These are phyloP conservation scores for Eurystomus gularis DNA, from an alignment of 2,113 vertebrate genomes.

Conservation along the genomic window DNA sequence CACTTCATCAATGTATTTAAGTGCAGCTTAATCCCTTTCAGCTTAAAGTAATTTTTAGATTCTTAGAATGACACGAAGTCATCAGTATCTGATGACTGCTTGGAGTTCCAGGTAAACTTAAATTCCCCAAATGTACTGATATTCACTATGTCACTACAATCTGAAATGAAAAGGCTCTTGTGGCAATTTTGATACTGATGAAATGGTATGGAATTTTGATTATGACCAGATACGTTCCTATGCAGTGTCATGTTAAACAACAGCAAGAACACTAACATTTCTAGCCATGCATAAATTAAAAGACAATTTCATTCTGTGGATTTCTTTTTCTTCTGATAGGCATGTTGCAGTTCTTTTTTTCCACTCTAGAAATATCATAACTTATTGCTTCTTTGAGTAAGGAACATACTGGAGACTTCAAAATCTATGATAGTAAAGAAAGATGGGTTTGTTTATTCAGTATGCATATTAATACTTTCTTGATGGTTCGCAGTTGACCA, in stretches of 20 bases:
- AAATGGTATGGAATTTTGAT: neutral
- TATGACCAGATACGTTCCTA: neutral
- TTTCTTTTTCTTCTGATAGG: neutral
- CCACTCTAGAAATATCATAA: neutral
- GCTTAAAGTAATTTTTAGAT: neutral
- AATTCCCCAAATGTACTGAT: neutral
- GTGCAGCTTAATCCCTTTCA: neutral
- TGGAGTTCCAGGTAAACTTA: neutral
- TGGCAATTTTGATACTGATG: neutral
- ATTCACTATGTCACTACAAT: neutral
- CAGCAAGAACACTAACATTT: neutral
- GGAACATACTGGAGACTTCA: neutral
- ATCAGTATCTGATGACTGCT: rapidly evolving
- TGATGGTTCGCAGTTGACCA: neutral
- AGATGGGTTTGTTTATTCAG: neutral
- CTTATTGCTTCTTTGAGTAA: neutral
- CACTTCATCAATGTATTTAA: neutral
- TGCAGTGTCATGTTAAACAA: rapidly evolving
- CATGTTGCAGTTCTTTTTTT: neutral
- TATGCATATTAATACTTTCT: neutral
- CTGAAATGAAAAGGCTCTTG: neutral
- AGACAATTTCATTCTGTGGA: neutral
- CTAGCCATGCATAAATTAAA: neutral
- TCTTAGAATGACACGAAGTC: neutral
- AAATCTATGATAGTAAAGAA: neutral